Evolutionary conservation across 2,113 vertebrate species (phyloP).

Genomic region (Pollachius pollachius): DNA sequence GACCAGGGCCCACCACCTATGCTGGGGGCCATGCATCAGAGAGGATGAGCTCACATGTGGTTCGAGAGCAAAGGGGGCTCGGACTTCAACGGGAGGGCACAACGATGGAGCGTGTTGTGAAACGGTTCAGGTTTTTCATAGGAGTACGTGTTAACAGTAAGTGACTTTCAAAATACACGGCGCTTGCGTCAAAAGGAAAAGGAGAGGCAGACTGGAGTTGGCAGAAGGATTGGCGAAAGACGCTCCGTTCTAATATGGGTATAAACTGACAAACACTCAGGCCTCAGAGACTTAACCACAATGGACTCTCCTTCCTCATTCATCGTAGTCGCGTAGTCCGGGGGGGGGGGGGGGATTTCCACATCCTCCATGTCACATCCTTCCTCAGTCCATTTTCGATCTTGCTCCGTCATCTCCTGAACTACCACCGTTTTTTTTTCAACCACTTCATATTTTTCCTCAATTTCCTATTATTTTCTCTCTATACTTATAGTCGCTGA

Average conservation of each 20-base stretch:
- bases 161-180: too few species aligned
- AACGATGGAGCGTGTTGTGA: too few species aligned
- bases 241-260: background rate
- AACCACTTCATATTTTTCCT: background rate
- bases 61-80: constrained; percentile 10
- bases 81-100: too few species aligned
- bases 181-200: too few species aligned
- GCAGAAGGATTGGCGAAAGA: too few species aligned
- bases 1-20: background rate
- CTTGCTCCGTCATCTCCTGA: constrained; percentile 17
- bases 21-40: constrained; percentile 41
- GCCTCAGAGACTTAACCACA: constrained; percentile 5
- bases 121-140: too few species aligned
- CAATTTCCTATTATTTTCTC: constrained; percentile 2
- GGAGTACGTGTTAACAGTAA: too few species aligned
- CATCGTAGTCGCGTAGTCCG: constrained; percentile 13
- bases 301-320: constrained; percentile 24
- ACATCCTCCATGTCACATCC: too few species aligned
- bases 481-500: background rate
- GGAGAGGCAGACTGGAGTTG: too few species aligned
- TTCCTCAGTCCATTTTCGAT: too few species aligned
- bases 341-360: background rate
- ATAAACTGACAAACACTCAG: background rate
- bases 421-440: background rate
- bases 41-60: constrained; percentile 56